phyloP scores from a whole-genome alignment of 2,888 invertebrate species.

The Drosophila birchii region DNA sequence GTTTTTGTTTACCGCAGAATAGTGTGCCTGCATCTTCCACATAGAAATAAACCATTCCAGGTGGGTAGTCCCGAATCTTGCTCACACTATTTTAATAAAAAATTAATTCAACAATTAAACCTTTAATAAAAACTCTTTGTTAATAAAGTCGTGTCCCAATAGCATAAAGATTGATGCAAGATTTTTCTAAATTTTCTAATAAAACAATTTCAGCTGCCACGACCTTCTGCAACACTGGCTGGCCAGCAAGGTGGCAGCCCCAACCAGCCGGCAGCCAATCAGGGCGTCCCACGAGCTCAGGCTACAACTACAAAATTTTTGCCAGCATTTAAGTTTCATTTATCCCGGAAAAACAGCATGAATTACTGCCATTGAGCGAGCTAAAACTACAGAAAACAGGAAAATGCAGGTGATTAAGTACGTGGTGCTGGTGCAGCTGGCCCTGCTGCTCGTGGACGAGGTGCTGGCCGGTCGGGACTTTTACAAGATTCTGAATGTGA shows the following conservation, averaged over 20 bases:
- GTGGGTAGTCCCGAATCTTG: too few species aligned
- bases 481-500: slow-evolving; percentile 93
- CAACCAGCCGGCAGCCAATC: slow-evolving; percentile 71
- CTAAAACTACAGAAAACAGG: neutral
- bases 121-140: too few species aligned
- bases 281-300: slow-evolving; percentile 78
- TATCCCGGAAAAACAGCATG: slow-evolving; percentile 33
- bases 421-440: slow-evolving; percentile 64
- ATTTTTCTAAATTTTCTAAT: neutral
- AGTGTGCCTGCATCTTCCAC: neutral
- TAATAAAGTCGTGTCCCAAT: too few species aligned
- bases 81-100: too few species aligned
- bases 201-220: too few species aligned
- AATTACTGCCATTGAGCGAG: slow-evolving; percentile 15
- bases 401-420: slow-evolving; percentile 68
- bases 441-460: slow-evolving; percentile 66
- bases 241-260: slow-evolving; percentile 43
- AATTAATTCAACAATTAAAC: too few species aligned
- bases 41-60: neutral
- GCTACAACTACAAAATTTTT: slow-evolving; percentile 56
- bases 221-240: slow-evolving; percentile 10
- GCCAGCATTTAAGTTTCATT: slow-evolving; percentile 59
- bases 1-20: neutral
- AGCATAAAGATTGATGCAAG: too few species aligned
- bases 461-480: slow-evolving; percentile 92